Base-by-base conservation (phyloP, 2,888 invertebrate species). In the Drosophila lutescens region DNA sequence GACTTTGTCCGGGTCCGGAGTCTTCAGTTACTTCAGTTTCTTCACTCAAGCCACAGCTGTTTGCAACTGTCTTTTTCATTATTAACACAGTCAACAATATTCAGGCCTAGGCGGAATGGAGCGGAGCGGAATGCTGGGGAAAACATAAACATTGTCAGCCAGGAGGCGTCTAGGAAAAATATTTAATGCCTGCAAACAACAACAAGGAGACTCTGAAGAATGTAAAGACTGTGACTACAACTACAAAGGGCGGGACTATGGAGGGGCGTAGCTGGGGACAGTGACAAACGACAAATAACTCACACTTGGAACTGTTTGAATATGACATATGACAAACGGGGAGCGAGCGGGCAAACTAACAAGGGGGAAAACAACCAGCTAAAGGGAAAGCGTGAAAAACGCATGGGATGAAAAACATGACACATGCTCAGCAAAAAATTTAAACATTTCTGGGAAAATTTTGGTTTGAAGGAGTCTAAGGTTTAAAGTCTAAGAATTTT, bases 161-260 rank as follows among this genome's bases (percentile, higher is more conserved):
- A 78, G 72, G 51, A 71, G 80, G 74, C 77, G 72, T 78, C 80
- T 67, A 78, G 86, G 74, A 70, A 86, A 83, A 83, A 84, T 84
- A 84, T 84, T 88, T 86, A 86, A 84, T 84, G 88, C 84, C 88
- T 61, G 85, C 84, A 83, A 86, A 84, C 79, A 88, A 72, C 67
- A 77, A 71, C 46, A 57, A 53, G 58, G 23, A 50, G 30, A 23
- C 74, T 71, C 36, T 53, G 30, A 58, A 49, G 50, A 86, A 81
- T 81, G 79, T 61, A 78, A 74, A 61, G 83, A 80, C 85, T 66
- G 71, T 75, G 82, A 78, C 86, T 77, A 81, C 69, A 81, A 71
- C 80, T 60, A 26, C 23, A 7, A n/a, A 4, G 20, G 51, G 23
- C 43, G 36, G 30, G 13, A n/a, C 17, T 13, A 26, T 13, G 10